Evolutionary conservation across 2,797 vertebrate species (phyloP).

Genomic region (Octomys mimax): DNA sequence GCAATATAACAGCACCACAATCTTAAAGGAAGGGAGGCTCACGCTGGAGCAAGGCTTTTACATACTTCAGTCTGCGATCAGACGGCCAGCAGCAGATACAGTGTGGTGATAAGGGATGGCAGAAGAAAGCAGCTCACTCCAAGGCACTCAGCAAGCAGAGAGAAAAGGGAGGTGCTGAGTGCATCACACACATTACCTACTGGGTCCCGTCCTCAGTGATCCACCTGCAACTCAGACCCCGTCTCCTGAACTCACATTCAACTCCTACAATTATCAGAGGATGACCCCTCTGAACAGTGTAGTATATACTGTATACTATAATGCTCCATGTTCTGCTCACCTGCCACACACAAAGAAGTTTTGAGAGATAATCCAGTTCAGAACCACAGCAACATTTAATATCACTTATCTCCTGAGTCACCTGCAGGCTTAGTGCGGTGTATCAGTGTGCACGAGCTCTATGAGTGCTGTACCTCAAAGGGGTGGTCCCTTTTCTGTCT

Average conservation of each 20-base stretch:
- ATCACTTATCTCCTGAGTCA: background rate
- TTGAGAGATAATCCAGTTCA: background rate
- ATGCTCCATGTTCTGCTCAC: background rate
- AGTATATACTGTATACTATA: background rate
- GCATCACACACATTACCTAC: background rate
- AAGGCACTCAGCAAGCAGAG: background rate
- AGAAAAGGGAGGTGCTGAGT: background rate
- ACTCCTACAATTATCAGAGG: background rate
- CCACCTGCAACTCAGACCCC: background rate
- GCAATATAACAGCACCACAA: background rate
- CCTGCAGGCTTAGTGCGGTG: background rate
- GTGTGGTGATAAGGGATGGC: background rate
- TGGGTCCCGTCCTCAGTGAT: background rate
- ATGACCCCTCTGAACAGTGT: background rate
- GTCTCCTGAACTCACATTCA: background rate
- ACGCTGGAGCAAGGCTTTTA: background rate
- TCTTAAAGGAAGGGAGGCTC: background rate
- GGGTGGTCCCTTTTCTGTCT: background rate
- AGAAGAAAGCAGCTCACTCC: background rate
- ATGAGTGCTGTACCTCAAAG: rapidly evolving
- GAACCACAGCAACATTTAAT: background rate
- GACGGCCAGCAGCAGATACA: background rate
- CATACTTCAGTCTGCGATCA: background rate
- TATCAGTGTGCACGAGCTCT: background rate
- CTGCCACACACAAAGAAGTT: background rate